Base-by-base conservation (phyloP, 2,797 vertebrate genomes). In the Emys orbicularis region DNA sequence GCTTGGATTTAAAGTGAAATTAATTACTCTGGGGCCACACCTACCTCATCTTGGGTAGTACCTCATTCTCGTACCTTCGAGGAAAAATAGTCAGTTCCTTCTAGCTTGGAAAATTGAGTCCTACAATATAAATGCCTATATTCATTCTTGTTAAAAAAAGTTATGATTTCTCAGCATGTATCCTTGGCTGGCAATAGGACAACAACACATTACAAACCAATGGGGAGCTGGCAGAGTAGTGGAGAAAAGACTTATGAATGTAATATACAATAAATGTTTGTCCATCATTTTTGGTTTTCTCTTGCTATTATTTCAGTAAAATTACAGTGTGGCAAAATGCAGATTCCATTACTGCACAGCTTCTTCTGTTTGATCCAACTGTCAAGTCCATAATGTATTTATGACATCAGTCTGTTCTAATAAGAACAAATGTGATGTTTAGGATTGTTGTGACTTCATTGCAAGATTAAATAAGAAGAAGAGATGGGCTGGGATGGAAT, bases 1-100 rank as follows among this genome's bases (percentile, higher is more conserved):
- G 7, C 76, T 92, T 82, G 53, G 6, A 50, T 91, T 93, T 98
- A 95, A 97, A 85, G 6, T 37, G 41, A 90, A 92, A 92, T 91
- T 1, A 88, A 94, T 96, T 96, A 52, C 8, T 95, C 74, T 79
- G 72, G 85, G 82, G 90, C 79, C 31, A 80, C 65, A 44, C 31
- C 13, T 87, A 37, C 23, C 47, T 12, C 49, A 54, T 53, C 34
- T 23, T 74, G 52, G 25, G 53, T 89, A 16, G 50, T 50, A 50
- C 50, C 50, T 83, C 23, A 23, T 83, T 90, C 41, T 29, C 37
- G 15, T 87, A 57, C 37, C 11, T 8, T 68, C 13, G 91, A 13
- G 2, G 6, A 87, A 88, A 90, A 95, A 47, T n/a, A 88, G 47
- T 25, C 41, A 93, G 2, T 85, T 86, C 19, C 2, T 94, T 83